Evolutionary conservation across 2,113 vertebrate genomes (phyloP).

Genomic region (Larimichthys crocea): DNA sequence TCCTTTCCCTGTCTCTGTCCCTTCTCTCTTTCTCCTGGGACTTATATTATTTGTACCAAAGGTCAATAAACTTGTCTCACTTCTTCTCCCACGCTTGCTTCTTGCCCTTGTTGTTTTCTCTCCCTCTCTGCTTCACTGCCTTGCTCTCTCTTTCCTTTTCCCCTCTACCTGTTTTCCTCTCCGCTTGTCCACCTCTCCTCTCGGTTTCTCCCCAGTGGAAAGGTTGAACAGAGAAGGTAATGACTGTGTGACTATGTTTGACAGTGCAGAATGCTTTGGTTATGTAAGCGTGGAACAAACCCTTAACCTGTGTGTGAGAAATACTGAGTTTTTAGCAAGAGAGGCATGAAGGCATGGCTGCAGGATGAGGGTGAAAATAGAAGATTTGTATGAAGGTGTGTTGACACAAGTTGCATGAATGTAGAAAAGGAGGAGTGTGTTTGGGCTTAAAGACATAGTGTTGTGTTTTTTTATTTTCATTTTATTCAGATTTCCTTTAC

Average conservation of each 20-base stretch:
- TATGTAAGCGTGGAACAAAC: conserved; percentile 45
- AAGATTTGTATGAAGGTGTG: conserved; percentile 25
- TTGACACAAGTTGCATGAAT: conserved; percentile 48
- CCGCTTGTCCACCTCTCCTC: conserved; percentile 60
- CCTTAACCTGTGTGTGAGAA: conserved; percentile 41
- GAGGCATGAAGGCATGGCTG: conserved; percentile 42
- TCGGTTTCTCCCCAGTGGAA: conserved; percentile 75
- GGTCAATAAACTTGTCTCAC: conserved; percentile 71
- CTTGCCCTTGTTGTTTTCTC: conserved; percentile 52
- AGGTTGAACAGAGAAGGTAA: conserved; percentile 79
- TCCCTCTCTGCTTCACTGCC: conserved; percentile 56
- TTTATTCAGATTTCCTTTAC: not conserved
- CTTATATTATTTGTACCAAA: conserved; percentile 44
- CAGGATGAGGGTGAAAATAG: conserved; percentile 5
- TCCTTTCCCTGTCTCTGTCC: conserved; percentile 29
- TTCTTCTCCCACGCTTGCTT: conserved; percentile 57
- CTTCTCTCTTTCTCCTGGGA: conserved; percentile 37
- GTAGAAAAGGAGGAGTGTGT: conserved; percentile 3
- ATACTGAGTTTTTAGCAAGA: conserved; percentile 3
- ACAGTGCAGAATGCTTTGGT: conserved; percentile 54
- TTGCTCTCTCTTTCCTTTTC: conserved; percentile 42
- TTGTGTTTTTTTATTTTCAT: not conserved
- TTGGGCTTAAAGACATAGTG: conserved; percentile 22
- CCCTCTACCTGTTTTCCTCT: conserved; percentile 40
- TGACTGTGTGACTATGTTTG: conserved; percentile 45